A percentile compares a stretch with the other conserved stretches of the same genome.
phyloP scores from a whole-genome alignment of 2,888 invertebrate genomes.

The Cerceris ruficornis region DNA sequence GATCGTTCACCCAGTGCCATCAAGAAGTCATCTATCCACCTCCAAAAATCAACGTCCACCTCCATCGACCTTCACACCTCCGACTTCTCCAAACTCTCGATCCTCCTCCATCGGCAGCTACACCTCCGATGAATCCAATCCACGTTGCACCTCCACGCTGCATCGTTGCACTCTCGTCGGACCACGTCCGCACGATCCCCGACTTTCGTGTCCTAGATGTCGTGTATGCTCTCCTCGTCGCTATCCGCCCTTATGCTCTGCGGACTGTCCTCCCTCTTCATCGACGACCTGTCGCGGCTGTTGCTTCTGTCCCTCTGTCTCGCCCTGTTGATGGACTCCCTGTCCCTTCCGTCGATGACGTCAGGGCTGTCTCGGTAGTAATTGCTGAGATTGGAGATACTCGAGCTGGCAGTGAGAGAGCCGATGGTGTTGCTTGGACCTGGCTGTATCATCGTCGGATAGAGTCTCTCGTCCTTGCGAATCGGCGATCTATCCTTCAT shows the following conservation, averaged over 20 bases:
- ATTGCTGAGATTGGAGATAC: slow-evolving; percentile 73
- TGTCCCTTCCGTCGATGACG: slow-evolving; percentile 71
- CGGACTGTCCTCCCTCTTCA: slow-evolving; percentile 76
- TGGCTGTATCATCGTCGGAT: slow-evolving; percentile 85
- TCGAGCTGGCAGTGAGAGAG: slow-evolving; percentile 86
- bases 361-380: slow-evolving; percentile 77
- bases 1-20: too few species aligned
- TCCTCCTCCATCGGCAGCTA: too few species aligned
- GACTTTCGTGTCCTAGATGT: slow-evolving; percentile 71
- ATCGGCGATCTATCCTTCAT: slow-evolving; percentile 45
- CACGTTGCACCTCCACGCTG: too few species aligned
- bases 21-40: too few species aligned
- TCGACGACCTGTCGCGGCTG: slow-evolving; percentile 68
- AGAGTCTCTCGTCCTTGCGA: slow-evolving; percentile 71
- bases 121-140: too few species aligned
- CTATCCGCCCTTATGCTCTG: slow-evolving; percentile 78
- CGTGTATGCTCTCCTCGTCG: slow-evolving; percentile 81
- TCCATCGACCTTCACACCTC: too few species aligned
- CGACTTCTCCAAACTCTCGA: too few species aligned
- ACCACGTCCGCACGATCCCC: not conserved
- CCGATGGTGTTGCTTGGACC: slow-evolving; percentile 87
- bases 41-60: too few species aligned
- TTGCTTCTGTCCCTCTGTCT: slow-evolving; percentile 75
- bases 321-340: slow-evolving; percentile 67
- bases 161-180: slow-evolving; percentile 1